Evolutionary conservation across 2,797 vertebrate species (phyloP), one percentile per base, ranked within the genome.

Genomic region (Heliangelus exortis): DNA sequence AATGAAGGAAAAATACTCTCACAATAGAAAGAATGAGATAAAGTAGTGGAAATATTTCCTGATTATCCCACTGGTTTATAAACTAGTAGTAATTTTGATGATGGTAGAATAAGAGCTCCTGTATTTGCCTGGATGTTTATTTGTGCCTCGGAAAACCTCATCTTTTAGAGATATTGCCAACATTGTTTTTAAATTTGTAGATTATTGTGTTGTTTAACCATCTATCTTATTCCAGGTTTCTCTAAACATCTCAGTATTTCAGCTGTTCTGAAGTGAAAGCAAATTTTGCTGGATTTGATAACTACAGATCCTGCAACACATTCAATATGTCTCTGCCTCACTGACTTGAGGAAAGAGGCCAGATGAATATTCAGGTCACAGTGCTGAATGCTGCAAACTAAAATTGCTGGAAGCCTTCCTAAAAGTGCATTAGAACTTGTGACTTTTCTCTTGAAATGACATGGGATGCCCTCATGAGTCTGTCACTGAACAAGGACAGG

Each of bases 301-400:
- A 53, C 48, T 36, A 86, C 47, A 84, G 67, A 87, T 68, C 82
- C 76, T 67, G 81, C 76, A 92, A 69, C 34, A 54, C 57, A 86
- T 84, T 76, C 79, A 69, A 4, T 41, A 45, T 47, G 55, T 53
- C 69, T 63, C 43, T 63, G 57, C 77, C 73, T 41, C 63, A 72
- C 66, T 71, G 80, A 66, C 87, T 94, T 61, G 73, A 89, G 69
- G 75, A 93, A 94, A 91, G 76, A 93, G 55, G 87, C 87, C 89
- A 94, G 63, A 92, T 86, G 91, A 96, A 89, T 94, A 97, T 96
- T 92, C 66, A 89, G 93, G 89, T 96, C 93, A 93, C 76, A 91
- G 79, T 80, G 69, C 83, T 90, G 94, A 76, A 45, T 31, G 33
- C 69, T 82, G 48, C 77, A 57, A 91, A 89, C 39, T 86, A 20